phyloP scores from a whole-genome alignment of 2,888 invertebrate species.

The Tromatobia lineatoria region DNA sequence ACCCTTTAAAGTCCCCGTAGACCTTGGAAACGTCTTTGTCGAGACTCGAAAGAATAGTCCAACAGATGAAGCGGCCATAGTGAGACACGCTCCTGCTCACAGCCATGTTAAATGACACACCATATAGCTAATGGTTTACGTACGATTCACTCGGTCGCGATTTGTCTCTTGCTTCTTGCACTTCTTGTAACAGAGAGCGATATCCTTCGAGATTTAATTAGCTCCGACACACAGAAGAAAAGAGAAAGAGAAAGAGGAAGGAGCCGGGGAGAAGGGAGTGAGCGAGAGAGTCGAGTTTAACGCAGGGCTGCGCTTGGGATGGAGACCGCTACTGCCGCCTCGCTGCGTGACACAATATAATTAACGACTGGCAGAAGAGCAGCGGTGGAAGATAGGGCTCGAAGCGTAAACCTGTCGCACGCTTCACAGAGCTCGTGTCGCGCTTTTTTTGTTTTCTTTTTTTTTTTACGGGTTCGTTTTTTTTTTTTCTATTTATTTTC shows the following conservation, averaged over 20 bases:
- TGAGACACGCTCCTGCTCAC: conserved; percentile 14
- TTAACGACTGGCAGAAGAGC: conserved; percentile 66
- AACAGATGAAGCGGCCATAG: conserved; percentile 25
- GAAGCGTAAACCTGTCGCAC: conserved; percentile 66
- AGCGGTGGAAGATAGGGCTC: conserved; percentile 46
- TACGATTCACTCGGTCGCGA: conserved; percentile 41
- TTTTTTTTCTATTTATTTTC: conserved; percentile 18
- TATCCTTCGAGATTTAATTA: conserved; percentile 69
- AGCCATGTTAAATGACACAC: neutral
- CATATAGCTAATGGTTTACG: conserved; percentile 14
- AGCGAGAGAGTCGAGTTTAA: neutral
- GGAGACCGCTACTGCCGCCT: conserved; percentile 38
- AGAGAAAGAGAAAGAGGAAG: conserved; percentile 10
- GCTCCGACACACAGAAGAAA: conserved; percentile 31
- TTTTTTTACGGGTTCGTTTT: neutral
- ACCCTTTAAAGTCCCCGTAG: neutral
- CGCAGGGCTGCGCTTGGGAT: conserved; percentile 30
- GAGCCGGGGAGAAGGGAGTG: neutral
- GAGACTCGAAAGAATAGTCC: conserved; percentile 1
- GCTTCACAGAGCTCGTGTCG: conserved; percentile 55
- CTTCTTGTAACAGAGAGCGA: conserved; percentile 35
- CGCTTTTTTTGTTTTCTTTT: conserved; percentile 33
- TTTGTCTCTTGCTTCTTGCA: conserved; percentile 42
- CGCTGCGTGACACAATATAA: conserved; percentile 68
- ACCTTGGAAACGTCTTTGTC: neutral